These are phyloP conservation scores for Berghia stephanieae DNA, from an alignment of 1,140 invertebrate species.

Conservation along the genomic window DNA sequence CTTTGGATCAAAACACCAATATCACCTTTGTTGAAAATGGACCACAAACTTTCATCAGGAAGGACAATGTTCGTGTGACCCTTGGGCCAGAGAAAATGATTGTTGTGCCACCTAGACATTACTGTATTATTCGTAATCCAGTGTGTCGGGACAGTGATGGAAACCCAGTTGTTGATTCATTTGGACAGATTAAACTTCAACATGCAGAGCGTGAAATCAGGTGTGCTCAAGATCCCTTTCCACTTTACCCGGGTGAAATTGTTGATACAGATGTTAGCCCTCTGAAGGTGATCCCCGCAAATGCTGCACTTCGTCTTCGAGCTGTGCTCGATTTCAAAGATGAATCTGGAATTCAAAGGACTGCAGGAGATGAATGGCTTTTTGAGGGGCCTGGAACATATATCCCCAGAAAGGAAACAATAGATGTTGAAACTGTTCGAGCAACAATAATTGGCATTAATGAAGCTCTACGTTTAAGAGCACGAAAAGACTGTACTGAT, in stretches of 20 bases:
- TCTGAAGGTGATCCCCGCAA: slow-evolving; percentile 59
- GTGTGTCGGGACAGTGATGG: slow-evolving; percentile 56
- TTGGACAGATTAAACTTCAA: slow-evolving; percentile 59
- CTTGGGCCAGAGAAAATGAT: slow-evolving; percentile 63
- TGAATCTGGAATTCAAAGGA: slow-evolving; percentile 45
- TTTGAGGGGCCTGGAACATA: slow-evolving; percentile 68
- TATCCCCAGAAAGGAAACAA: slow-evolving; percentile 66
- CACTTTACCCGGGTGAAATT: slow-evolving; percentile 67
- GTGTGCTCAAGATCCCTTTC: slow-evolving; percentile 68
- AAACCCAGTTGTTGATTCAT: slow-evolving; percentile 49
- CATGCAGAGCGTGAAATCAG: slow-evolving; percentile 67
- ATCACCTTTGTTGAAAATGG: slow-evolving; percentile 65
- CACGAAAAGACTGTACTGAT: slow-evolving; percentile 63
- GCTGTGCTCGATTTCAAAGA: slow-evolving; percentile 64
- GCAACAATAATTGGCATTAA: slow-evolving; percentile 65
- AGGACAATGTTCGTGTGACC: slow-evolving; percentile 66
- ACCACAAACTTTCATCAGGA: slow-evolving; percentile 66
- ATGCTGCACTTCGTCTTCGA: slow-evolving; percentile 59
- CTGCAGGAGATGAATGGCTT: slow-evolving; percentile 67
- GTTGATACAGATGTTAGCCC: slow-evolving; percentile 44
- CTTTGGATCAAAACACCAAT: slow-evolving; percentile 68
- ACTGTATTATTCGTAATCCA: slow-evolving; percentile 67
- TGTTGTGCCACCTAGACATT: slow-evolving; percentile 66
- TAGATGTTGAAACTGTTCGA: slow-evolving; percentile 57
- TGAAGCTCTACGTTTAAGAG: slow-evolving; percentile 64